Base-by-base conservation (phyloP, 2,888 invertebrate genomes). In the Eumerus sabulonum region DNA sequence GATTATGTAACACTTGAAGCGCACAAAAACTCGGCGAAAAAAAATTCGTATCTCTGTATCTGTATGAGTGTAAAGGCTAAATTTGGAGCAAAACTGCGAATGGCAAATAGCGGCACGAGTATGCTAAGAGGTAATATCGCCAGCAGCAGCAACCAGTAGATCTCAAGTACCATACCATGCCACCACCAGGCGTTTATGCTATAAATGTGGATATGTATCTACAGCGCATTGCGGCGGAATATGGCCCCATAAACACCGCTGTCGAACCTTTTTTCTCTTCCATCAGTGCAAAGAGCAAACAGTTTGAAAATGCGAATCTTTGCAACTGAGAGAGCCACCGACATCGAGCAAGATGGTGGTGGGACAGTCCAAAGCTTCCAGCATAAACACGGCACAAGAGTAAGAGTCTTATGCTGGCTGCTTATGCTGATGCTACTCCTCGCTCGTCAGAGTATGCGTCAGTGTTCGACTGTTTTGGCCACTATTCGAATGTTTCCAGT, bases 71-170 rank as follows among this genome's bases (percentile, higher is more conserved):
- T 77, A 48, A 17, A 67, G 62, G 48, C 67, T 68, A 72, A 77
- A 77, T 77, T 73, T 77, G 67, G 77, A 77, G 67, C 73, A 68
- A 42, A 70, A 56, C 60, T 68, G 57, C 50, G 62, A 76, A 63
- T 48, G 63, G 44, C 66, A 56, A 13, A 18, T 59, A 45, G 38
- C 51, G 19, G 35, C n/a, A n/a, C 27, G 27, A 27, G 27, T 7
- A 27, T 7, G 7, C 7, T 27, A 7, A 27, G n/a, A 44, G 16
- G 12, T n/a, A 36, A 11, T 36, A 36, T 9, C 36, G 5, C 36
- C 11, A 35, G 12, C 14, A 36, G 16, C 16, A 64, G 70, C 76
- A 60, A 76, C 66, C 71, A 60, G 71, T 71, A 70, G 64, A 62
- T 67, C 67, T 14, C n/a, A n/a, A n/a, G n/a, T n/a, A n/a, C n/a